These are phyloP conservation scores for Callopanchax toddi DNA, from an alignment of 2,113 vertebrate species.

Conservation along the genomic window DNA sequence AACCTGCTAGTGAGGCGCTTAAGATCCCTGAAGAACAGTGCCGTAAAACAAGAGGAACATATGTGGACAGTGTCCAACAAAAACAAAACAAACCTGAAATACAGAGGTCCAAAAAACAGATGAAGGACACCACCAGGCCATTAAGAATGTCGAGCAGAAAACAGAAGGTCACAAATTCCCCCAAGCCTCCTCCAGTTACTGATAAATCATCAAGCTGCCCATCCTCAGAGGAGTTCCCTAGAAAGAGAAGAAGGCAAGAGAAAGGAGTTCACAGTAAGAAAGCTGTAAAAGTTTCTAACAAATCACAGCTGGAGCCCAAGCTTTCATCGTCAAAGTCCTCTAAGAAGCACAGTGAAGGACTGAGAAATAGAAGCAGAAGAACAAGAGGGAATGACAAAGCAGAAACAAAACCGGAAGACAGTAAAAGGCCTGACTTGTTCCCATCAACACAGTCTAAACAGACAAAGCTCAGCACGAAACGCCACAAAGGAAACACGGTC, in stretches of 20 bases:
- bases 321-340: not conserved
- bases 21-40: not conserved
- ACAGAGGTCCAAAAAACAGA: slow-evolving; percentile 7
- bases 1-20: not conserved
- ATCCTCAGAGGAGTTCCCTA: not conserved
- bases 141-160: not conserved
- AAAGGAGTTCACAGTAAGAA: slow-evolving; percentile 2
- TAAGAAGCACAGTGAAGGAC: slow-evolving; percentile 1
- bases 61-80: not conserved
- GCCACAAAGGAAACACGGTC: not conserved
- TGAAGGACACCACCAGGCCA: not conserved
- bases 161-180: not conserved
- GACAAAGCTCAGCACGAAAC: slow-evolving; percentile 6
- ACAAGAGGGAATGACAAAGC: not conserved
- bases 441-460: not conserved
- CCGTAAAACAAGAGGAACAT: not conserved
- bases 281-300: not conserved
- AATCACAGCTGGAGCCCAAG: not conserved
- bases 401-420: not conserved
- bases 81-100: slow-evolving; percentile 2
- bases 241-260: not conserved
- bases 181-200: not conserved
- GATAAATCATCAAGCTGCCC: not conserved
- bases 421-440: slow-evolving; percentile 5
- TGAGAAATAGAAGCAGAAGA: not conserved